Base-by-base conservation (phyloP, 1,140 invertebrate species). In the Drosophila chauvacae region DNA sequence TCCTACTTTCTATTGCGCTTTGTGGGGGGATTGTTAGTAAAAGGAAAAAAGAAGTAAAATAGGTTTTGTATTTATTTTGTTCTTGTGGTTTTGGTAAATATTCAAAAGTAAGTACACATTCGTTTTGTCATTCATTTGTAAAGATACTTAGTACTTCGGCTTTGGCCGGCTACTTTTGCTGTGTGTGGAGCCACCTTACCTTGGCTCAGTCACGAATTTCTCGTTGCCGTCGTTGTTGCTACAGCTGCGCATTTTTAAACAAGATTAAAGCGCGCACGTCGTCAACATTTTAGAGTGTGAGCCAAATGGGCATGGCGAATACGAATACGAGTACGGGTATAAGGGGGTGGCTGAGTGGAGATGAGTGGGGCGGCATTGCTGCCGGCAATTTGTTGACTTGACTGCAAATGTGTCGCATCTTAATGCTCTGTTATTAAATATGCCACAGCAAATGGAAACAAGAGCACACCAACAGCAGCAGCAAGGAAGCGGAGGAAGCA, bases 221-320 rank as follows among this genome's bases (percentile, higher is more conserved):
- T 23, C 65, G 50, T 44, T 37, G 74, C 45, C 44, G 33, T 57
- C 64, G 59, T 75, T 78, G 68, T 77, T 80, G 56, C 73, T 80
- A 76, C 83, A 83, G 71, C 84, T 87, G 84, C 84, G 80, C 84
- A 87, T 87, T 87, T 87, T 87, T 88, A 87, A 88, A 87, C 84
- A 87, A 87, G 83, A 87, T 87, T 88, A 87, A 87, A 87, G 83
- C 83, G 76, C 64, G 73, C 83, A 88, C 83, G 80, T 87, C 71
- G 84, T 77, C 83, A 60, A 72, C 37, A 72, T 72, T 72, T 72
- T 60, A 44, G 76, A 68, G 83, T 87, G 62, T 60, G 63, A 68
- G 63, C 57, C 64, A 69, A 73, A 71, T 56, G 55, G 51, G 58
- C 63, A 48, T 41, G 78, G 60, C 56, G 45, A 45, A 44, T 35